Evolutionary conservation across 64 coral and sea anemone species (phyloP), one percentile per base, ranked within the genome.

Genomic region (Orbicella faveolata): DNA sequence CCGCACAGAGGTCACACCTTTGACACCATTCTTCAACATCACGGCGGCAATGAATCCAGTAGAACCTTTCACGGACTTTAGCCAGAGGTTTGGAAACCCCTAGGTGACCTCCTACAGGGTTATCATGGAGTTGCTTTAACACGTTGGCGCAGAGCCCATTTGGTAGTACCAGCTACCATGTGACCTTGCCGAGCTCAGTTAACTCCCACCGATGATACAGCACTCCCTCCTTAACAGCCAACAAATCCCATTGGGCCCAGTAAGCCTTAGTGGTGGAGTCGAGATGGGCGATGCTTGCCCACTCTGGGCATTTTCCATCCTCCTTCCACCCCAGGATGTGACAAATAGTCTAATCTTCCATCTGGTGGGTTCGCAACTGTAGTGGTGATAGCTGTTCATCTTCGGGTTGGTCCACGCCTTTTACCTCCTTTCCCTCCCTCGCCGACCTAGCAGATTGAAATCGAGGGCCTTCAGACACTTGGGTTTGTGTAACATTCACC

Each of bases 21-120:
- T 36, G 23, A 65, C 89, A 90, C 66, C 89, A 90, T 51, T 82
- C 78, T 37, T 74, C 78, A 73, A 57, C 20, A 20, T 79, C 87
- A 57, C 72, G 23, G 16, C 51, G 36, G 25, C 35, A 86, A 34
- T 86, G 35, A 9, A 86, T 86, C 62, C 64, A 86, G 64, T 67
- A 86, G 14, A 70, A 86, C 20, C 63, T 21, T 86, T 86, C 16
- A 70, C 64, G 34, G 23, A 86, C 69, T 39, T 74, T 52, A 21
- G 21, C 78, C 33, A 80, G 53, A 52, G 52, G 62, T 52, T 80
- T 80, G 21, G 52, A 80, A 19, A 80, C 8, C 15, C 78, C 78
- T 8, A 62, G n/a, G n/a, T 30, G 78, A 16, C 78, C 78, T 55
- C 52, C n/a, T 52, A 61, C 78, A 55, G 78, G 53, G 25, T 11